These are phyloP conservation scores for Garrulus glandarius DNA, from an alignment of 2,797 vertebrate genomes.

Conservation along the genomic window DNA sequence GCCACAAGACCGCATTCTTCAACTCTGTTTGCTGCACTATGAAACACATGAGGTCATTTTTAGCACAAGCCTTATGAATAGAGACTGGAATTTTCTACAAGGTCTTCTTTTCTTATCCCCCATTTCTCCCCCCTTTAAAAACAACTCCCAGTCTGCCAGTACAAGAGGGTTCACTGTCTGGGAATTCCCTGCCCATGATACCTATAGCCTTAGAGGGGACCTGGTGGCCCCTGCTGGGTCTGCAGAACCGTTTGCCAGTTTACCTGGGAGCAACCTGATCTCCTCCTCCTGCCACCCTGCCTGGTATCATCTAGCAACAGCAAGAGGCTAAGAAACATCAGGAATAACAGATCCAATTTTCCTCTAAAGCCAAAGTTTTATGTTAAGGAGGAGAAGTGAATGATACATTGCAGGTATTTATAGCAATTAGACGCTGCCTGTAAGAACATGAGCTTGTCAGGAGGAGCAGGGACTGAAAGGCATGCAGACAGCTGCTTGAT, in stretches of 20 bases:
- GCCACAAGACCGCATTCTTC: slow-evolving; percentile 17
- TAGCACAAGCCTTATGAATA: slow-evolving; percentile 42
- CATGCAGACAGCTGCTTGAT: not conserved
- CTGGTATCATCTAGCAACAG: not conserved
- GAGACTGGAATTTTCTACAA: slow-evolving; percentile 53
- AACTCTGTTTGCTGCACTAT: not conserved
- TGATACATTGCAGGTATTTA: not conserved
- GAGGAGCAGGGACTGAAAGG: not conserved
- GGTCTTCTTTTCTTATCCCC: slow-evolving; percentile 52
- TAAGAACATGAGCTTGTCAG: slow-evolving; percentile 10
- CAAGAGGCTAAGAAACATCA: not conserved
- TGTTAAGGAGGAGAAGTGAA: slow-evolving; percentile 22
- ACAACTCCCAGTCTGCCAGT: not conserved
- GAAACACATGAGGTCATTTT: slow-evolving; percentile 54
- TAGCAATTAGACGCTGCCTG: slow-evolving; percentile 11
- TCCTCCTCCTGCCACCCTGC: not conserved
- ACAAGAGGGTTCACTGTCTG: slow-evolving; percentile 40
- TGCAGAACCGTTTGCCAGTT: not conserved
- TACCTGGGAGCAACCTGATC: slow-evolving; percentile 35
- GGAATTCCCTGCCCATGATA: slow-evolving; percentile 13
- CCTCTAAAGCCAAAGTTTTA: not conserved
- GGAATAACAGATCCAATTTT: slow-evolving; percentile 12
- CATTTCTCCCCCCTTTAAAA: not conserved
- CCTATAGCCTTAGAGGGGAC: not conserved
- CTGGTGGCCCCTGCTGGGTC: not conserved